Evolutionary conservation across 2,113 vertebrate genomes (phyloP).

Genomic region (Steatornis caripensis): DNA sequence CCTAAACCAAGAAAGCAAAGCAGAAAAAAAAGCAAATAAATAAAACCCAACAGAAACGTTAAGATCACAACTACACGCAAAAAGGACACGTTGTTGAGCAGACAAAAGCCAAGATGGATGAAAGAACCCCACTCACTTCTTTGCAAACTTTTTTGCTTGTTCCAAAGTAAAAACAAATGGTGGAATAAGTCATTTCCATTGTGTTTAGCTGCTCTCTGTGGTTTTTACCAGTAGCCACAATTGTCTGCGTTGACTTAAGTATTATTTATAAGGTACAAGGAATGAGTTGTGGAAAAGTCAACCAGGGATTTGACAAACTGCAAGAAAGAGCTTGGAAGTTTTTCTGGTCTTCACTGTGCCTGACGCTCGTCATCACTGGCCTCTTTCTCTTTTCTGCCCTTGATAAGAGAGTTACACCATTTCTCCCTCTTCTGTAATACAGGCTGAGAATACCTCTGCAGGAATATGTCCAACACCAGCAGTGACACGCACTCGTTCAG

Average conservation of each 20-base stretch:
- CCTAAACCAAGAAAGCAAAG: background rate
- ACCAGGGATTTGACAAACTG: background rate
- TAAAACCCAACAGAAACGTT: background rate
- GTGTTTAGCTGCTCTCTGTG: conserved; percentile 37
- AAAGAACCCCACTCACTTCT: conserved; percentile 13
- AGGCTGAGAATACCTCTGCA: background rate
- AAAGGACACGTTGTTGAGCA: background rate
- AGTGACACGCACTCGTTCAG: background rate
- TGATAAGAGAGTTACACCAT: background rate
- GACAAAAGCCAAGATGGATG: background rate
- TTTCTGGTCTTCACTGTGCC: background rate
- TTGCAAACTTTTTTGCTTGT: background rate
- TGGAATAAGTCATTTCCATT: conserved; percentile 34
- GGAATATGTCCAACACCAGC: background rate
- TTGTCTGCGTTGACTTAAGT: conserved; percentile 40
- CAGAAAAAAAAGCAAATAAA: background rate
- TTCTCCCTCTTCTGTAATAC: background rate
- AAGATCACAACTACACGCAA: background rate
- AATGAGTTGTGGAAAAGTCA: background rate
- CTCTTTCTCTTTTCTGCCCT: background rate
- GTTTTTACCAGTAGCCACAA: conserved; percentile 51
- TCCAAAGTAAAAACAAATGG: conserved; percentile 18
- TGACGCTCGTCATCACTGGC: background rate
- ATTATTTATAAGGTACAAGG: conserved; percentile 39
- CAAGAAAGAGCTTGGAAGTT: background rate